Evolutionary conservation across 2,888 invertebrate species (phyloP).

Genomic region (Phaedon cochleariae): DNA sequence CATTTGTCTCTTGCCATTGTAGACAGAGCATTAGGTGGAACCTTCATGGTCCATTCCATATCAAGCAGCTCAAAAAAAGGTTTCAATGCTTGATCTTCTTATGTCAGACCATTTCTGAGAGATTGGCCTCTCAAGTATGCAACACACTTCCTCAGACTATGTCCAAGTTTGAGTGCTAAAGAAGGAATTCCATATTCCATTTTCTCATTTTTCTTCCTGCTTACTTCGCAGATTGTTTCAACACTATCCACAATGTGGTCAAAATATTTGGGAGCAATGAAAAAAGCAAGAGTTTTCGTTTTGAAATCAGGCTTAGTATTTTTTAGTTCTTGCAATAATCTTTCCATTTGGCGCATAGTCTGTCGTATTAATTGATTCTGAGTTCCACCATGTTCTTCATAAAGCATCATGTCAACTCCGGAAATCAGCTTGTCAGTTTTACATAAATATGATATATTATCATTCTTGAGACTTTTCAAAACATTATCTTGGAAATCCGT

Average conservation of each 20-base stretch:
- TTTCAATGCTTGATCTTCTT: slow-evolving; percentile 11
- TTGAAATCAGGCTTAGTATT: slow-evolving; percentile 4
- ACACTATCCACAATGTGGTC: slow-evolving; percentile 14
- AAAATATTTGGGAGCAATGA: slow-evolving; percentile 20
- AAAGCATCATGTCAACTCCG: slow-evolving; percentile 24
- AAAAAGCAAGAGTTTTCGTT: not conserved
- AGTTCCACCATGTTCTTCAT: slow-evolving; percentile 28
- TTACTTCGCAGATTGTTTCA: slow-evolving; percentile 4
- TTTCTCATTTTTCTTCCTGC: not conserved
- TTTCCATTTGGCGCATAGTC: slow-evolving; percentile 34
- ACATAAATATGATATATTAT: slow-evolving; percentile 10
- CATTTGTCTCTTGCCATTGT: slow-evolving; percentile 21
- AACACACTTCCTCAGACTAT: slow-evolving; percentile 30
- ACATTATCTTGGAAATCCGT: not conserved
- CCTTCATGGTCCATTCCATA: slow-evolving; percentile 26
- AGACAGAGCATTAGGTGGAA: slow-evolving; percentile 28
- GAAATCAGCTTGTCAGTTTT: not conserved
- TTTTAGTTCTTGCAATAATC: slow-evolving; percentile 10
- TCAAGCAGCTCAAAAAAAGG: slow-evolving; percentile 24
- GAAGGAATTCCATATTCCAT: slow-evolving; percentile 24
- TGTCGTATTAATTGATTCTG: slow-evolving; percentile 31
- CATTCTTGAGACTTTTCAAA: not conserved
- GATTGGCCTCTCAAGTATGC: slow-evolving; percentile 24
- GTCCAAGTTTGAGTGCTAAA: slow-evolving; percentile 27
- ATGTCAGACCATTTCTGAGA: slow-evolving; percentile 19